These are phyloP conservation scores for Sardina pilchardus DNA, from an alignment of 2,113 vertebrate species.

Conservation along the genomic window DNA sequence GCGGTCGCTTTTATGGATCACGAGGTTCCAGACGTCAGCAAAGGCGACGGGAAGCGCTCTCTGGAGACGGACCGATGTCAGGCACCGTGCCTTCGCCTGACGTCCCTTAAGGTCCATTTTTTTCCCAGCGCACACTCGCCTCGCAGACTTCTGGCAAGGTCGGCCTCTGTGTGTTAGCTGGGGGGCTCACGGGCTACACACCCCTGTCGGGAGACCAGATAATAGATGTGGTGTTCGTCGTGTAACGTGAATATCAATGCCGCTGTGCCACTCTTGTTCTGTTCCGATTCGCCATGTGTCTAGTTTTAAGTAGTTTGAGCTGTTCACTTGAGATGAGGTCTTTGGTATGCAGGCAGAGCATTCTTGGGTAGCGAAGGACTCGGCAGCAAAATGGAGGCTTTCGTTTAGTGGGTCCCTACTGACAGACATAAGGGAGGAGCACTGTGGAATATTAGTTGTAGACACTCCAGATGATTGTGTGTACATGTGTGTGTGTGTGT, in stretches of 20 bases:
- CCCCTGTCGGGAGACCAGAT: background rate
- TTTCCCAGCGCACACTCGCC: background rate
- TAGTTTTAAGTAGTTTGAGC: background rate
- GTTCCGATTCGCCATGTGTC: background rate
- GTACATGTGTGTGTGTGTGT: background rate
- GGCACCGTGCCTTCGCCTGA: slow-evolving; percentile 51
- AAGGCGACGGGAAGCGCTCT: slow-evolving; percentile 40
- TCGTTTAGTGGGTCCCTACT: slow-evolving; percentile 40
- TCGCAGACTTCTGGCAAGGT: background rate
- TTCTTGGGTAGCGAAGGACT: background rate
- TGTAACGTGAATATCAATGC: background rate
- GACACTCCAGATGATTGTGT: background rate
- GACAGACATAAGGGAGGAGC: slow-evolving; percentile 39
- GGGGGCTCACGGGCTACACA: background rate
- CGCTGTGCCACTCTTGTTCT: background rate
- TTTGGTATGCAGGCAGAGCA: background rate
- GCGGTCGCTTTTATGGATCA: slow-evolving; percentile 52
- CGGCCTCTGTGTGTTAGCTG: background rate
- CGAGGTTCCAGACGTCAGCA: slow-evolving; percentile 49
- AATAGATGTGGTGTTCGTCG: background rate
- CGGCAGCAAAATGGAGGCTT: background rate
- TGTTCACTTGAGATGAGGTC: background rate
- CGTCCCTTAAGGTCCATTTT: background rate
- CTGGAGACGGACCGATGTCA: slow-evolving; percentile 52
- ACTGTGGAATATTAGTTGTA: background rate